Percentiles rank a stretch among this genome's conserved stretches.
phyloP scores from a whole-genome alignment of 2,113 vertebrate genomes.

The Tonatia bakeri region DNA sequence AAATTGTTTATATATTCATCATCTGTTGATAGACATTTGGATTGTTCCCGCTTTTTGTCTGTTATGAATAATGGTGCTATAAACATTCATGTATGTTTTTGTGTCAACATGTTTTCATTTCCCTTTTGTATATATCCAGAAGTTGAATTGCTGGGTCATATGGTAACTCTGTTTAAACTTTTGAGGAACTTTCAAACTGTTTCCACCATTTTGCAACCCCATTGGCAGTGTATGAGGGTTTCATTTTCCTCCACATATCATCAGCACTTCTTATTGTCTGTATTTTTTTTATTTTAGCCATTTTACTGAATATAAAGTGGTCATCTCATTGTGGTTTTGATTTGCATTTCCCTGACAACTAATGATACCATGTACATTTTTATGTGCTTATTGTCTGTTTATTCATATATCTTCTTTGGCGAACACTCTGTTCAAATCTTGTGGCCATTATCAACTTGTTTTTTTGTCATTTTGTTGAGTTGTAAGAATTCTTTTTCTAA shows the following conservation, averaged over 20 bases:
- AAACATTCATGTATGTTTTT: background rate
- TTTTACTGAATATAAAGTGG: background rate
- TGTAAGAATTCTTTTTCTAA: background rate
- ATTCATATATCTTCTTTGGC: background rate
- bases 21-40: background rate
- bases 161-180: background rate
- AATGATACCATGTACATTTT: background rate
- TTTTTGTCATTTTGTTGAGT: background rate
- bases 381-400: background rate
- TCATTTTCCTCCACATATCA: background rate
- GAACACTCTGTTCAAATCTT: background rate
- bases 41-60: background rate
- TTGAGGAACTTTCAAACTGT: background rate
- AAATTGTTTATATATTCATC: background rate
- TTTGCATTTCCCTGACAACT: background rate
- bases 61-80: background rate
- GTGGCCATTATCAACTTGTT: background rate
- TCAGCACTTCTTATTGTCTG: background rate
- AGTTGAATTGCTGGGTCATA: background rate
- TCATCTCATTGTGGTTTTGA: background rate
- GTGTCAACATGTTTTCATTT: background rate
- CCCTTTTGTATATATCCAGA: background rate
- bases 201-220: background rate
- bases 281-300: background rate
- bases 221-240: background rate